These are phyloP conservation scores for Nothobranchius kuhntae DNA, from an alignment of 2,113 vertebrate species.

Conservation along the genomic window DNA sequence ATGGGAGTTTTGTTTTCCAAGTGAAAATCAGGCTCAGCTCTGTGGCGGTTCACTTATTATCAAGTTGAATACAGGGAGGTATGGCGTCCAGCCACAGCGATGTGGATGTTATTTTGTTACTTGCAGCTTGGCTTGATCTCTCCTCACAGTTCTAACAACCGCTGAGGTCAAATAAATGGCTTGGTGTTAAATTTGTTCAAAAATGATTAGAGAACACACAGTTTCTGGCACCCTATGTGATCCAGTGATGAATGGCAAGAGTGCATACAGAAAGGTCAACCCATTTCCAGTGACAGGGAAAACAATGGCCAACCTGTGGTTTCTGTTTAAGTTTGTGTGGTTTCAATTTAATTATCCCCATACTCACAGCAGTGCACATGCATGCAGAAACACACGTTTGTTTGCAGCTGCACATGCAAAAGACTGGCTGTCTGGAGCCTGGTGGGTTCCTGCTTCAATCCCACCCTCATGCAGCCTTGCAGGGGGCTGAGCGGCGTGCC, in stretches of 20 bases:
- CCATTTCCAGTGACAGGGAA: constrained; percentile 53
- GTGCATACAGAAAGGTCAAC: constrained; percentile 39
- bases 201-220: constrained; percentile 46
- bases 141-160: constrained; percentile 58
- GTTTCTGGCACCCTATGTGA: constrained; percentile 29
- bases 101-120: constrained; percentile 52
- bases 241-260: constrained; percentile 26
- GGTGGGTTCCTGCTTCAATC: constrained; percentile 55
- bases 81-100: constrained; percentile 59
- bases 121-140: constrained; percentile 48
- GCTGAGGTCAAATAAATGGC: constrained; percentile 56
- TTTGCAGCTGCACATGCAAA: constrained; percentile 23
- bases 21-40: constrained; percentile 30
- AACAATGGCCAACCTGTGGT: constrained; percentile 57
- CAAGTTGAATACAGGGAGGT: constrained; percentile 36
- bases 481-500: constrained; percentile 62
- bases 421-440: constrained; percentile 69
- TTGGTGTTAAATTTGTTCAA: constrained; percentile 45
- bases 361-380: constrained; percentile 21
- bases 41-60: constrained; percentile 34
- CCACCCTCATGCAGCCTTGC: constrained; percentile 61
- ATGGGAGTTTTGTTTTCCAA: constrained; percentile 49
- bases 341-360: constrained; percentile 66
- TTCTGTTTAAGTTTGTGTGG: constrained; percentile 61
- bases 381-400: constrained; percentile 23